Conservation (phyloP, 2,888 invertebrate species). For the Lithophane ornitopus region DNA sequence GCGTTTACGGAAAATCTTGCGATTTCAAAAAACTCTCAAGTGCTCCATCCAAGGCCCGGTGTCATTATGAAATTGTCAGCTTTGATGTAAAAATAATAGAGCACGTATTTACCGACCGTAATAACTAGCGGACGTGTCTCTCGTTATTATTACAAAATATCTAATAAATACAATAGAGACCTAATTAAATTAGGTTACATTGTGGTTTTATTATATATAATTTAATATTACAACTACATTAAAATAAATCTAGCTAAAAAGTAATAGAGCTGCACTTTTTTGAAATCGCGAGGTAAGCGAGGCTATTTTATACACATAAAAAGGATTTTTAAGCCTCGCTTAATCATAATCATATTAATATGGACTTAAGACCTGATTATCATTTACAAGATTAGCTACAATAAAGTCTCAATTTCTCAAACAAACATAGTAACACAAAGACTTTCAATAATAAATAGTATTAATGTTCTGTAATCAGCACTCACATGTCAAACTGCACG, state of each 20-base stretch:
- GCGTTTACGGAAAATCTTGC: slow-evolving; percentile 6
- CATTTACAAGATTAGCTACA: neutral
- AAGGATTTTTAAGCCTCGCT: too few relatives aligned
- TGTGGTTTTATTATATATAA: neutral
- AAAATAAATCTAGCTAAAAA: neutral
- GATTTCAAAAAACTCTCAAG: slow-evolving; percentile 50
- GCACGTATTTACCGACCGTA: slow-evolving; percentile 76
- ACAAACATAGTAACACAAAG: neutral
- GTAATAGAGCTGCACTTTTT: neutral
- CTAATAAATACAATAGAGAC: slow-evolving; percentile 34
- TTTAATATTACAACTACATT: too few relatives aligned
- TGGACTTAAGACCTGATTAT: neutral
- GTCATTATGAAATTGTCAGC: slow-evolving; percentile 77
- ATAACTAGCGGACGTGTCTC: slow-evolving; percentile 72
- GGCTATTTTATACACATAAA: too few relatives aligned
- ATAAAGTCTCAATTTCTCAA: neutral
- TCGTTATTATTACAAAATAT: slow-evolving; percentile 71
- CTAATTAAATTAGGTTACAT: slow-evolving; percentile 25
- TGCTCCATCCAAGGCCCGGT: slow-evolving; percentile 72
- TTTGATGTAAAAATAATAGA: slow-evolving; percentile 82
- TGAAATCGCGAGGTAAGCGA: neutral
- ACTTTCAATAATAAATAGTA: slow-evolving; percentile 2
- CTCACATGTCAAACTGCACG: neutral
- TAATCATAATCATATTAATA: neutral
- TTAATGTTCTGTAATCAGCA: slow-evolving; percentile 5